Evolutionary conservation across 2,888 invertebrate species (phyloP).

Genomic region (Rambutsinella grinnellia): DNA sequence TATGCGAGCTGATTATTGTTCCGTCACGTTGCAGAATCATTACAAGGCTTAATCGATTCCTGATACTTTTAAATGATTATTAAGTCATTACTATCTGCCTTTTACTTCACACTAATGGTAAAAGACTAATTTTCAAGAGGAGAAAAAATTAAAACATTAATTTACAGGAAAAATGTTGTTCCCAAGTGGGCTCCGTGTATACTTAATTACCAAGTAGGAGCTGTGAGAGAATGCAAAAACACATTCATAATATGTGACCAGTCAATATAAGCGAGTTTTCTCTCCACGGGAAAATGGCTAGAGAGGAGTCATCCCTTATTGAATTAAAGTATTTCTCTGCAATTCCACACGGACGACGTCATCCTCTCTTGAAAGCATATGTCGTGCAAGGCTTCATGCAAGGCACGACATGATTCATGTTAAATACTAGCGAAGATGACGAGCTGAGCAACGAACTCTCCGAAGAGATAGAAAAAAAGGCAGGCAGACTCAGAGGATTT

Average conservation of each 20-base stretch:
- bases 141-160: not conserved
- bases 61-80: no score
- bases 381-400: slow-evolving; percentile 37
- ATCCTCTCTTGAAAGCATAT: slow-evolving; percentile 22
- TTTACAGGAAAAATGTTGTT: not conserved
- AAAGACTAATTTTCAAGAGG: no score
- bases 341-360: slow-evolving; percentile 34
- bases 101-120: no score
- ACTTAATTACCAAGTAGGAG: no score
- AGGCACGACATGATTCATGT: slow-evolving; percentile 54
- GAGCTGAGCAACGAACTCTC: not conserved
- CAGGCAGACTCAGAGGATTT: slow-evolving; percentile 4
- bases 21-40: no score
- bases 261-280: not conserved
- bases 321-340: not conserved
- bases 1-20: no score
- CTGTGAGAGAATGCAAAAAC: no score
- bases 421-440: not conserved
- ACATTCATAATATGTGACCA: no score
- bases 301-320: not conserved
- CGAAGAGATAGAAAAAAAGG: no score
- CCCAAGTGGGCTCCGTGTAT: no score
- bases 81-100: no score
- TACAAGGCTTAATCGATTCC: no score
- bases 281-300: not conserved